Evolutionary conservation across 1,140 invertebrate species (phyloP).

Genomic region (Pogonomyrmex californicus): DNA sequence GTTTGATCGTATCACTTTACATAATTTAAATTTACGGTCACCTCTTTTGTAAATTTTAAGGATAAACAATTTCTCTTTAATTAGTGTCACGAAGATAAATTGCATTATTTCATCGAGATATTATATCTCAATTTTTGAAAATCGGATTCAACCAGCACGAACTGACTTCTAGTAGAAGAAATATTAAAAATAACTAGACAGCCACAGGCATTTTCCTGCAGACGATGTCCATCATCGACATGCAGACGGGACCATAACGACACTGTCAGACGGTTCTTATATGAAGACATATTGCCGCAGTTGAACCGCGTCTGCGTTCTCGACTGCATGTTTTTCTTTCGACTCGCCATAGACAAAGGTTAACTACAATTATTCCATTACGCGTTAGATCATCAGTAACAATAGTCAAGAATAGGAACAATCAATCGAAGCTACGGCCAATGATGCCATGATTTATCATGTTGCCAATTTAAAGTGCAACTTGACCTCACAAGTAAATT

Average conservation of each 20-base stretch:
- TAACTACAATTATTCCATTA: conserved; percentile 74
- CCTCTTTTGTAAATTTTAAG: neutral
- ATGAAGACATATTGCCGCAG: conserved; percentile 74
- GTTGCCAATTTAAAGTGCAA: conserved; percentile 19
- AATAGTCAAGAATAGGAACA: conserved; percentile 64
- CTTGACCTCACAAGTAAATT: neutral
- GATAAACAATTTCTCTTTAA: neutral
- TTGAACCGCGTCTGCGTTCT: conserved; percentile 70
- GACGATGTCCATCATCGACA: conserved; percentile 56
- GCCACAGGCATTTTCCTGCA: conserved; percentile 37
- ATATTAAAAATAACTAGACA: neutral
- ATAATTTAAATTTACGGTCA: neutral
- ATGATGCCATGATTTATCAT: neutral
- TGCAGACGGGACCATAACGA: conserved; percentile 68
- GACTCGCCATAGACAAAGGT: conserved; percentile 52
- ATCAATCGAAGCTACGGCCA: conserved; percentile 24
- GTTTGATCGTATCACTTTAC: neutral
- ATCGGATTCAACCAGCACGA: neutral
- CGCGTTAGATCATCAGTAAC: conserved; percentile 73
- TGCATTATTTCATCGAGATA: neutral
- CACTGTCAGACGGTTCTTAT: conserved; percentile 68
- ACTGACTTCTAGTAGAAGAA: neutral
- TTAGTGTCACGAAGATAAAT: neutral
- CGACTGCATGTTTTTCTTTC: conserved; percentile 62
- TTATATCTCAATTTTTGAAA: neutral